Evolutionary conservation across 1,140 invertebrate genomes (phyloP).

Genomic region (Olivierus martensii): DNA sequence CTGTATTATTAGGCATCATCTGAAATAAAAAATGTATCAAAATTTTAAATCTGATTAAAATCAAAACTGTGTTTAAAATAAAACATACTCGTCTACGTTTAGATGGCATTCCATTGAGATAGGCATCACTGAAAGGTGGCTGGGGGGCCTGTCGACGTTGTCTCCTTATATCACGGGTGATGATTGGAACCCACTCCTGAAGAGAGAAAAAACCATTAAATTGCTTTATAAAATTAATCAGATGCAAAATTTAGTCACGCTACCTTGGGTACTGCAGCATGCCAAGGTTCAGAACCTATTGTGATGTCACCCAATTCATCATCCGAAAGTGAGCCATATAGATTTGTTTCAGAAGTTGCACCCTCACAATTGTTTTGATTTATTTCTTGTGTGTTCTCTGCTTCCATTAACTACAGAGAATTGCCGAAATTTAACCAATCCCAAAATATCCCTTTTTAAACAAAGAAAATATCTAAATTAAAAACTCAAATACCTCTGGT

Average conservation of each 20-base stretch:
- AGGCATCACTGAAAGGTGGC: slow-evolving; percentile 60
- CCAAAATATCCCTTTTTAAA: no score
- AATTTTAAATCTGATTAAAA: not conserved
- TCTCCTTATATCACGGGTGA: slow-evolving; percentile 48
- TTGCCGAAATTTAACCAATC: no score
- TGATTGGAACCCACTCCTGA: slow-evolving; percentile 69
- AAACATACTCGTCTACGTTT: slow-evolving; percentile 58
- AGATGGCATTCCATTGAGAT: slow-evolving; percentile 59
- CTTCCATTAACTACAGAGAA: no score
- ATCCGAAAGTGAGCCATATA: no score
- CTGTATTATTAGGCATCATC: slow-evolving; percentile 28
- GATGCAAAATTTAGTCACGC: not conserved
- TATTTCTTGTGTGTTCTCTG: no score
- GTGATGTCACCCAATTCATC: slow-evolving; percentile 26
- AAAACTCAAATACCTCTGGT: no score
- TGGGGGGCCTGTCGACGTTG: slow-evolving; percentile 42
- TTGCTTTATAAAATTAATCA: not conserved
- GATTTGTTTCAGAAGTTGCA: no score
- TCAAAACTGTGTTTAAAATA: not conserved
- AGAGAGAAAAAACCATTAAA: slow-evolving; percentile 12
- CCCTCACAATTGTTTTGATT: no score
- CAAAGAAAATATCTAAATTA: no score
- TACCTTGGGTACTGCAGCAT: slow-evolving; percentile 37
- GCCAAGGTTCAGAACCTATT: slow-evolving; percentile 41
- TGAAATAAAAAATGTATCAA: slow-evolving; percentile 22